phyloP scores from a whole-genome alignment of 2,113 vertebrate genomes.

The Synchiropus splendidus region DNA sequence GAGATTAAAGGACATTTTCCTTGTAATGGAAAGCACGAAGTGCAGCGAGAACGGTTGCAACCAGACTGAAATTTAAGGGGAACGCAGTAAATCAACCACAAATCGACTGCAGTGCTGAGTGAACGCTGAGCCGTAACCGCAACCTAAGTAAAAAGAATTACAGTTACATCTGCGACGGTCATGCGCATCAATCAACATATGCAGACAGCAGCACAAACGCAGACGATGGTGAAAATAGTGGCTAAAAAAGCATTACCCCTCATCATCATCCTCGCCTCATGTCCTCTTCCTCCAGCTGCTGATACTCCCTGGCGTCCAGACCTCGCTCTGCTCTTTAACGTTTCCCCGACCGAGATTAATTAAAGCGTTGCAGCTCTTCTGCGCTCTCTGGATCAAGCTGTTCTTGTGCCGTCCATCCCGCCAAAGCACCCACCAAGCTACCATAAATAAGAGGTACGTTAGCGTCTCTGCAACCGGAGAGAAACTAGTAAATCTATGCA shows the following conservation, averaged over 20 bases:
- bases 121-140: conserved; percentile 17
- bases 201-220: conserved; percentile 8
- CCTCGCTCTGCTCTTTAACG: conserved; percentile 1
- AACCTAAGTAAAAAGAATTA: conserved; percentile 25
- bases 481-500: conserved; percentile 52
- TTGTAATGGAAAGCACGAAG: conserved; percentile 1
- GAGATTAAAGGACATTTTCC: conserved; percentile 7
- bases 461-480: conserved; percentile 40
- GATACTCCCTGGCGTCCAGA: conserved; percentile 37
- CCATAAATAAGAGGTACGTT: conserved; percentile 35
- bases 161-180: conserved; percentile 2
- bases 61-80: conserved; percentile 16
- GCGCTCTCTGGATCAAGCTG: conserved; percentile 22
- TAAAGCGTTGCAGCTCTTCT: conserved; percentile 15
- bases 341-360: no score
- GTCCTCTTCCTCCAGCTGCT: conserved; percentile 34
- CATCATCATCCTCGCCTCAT: conserved; percentile 22
- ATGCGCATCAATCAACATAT: conserved; percentile 2
- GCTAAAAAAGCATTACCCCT: conserved; percentile 28
- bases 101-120: conserved; percentile 29
- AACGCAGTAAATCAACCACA: conserved; percentile 26
- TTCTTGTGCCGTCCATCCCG: conserved; percentile 25
- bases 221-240: conserved; percentile 13
- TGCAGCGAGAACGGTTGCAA: conserved; percentile 13
- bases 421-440: conserved; percentile 29